A percentile compares a stretch with the other conserved stretches of the same genome.
These are phyloP conservation scores for Perccottus glenii DNA, from an alignment of 2,113 vertebrate species.

Conservation along the genomic window DNA sequence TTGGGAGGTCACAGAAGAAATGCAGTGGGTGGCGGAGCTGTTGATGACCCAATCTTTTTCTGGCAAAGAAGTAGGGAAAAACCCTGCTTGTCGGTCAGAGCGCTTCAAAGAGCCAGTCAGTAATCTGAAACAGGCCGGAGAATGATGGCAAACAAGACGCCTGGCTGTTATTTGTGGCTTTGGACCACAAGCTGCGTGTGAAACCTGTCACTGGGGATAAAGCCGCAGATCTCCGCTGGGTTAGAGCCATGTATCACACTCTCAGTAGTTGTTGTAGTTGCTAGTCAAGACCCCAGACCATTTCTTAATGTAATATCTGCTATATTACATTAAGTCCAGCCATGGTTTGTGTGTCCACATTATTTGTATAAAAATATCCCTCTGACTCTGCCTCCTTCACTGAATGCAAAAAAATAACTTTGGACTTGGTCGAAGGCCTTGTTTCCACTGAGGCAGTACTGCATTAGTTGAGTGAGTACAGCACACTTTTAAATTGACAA, in stretches of 20 bases:
- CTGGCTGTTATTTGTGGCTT: conserved; percentile 72
- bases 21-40: conserved; percentile 52
- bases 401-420: no score
- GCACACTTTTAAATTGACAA: no score
- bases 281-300: no score
- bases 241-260: conserved; percentile 44
- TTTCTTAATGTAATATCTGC: no score
- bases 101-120: conserved; percentile 67
- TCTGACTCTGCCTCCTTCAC: no score
- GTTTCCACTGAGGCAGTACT: no score
- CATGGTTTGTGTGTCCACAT: no score
- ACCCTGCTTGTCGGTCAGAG: conserved; percentile 57
- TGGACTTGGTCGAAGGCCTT: no score
- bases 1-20: conserved; percentile 54
- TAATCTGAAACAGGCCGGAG: conserved; percentile 66
- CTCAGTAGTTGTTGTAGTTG: neutral
- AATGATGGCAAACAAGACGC: conserved; percentile 61
- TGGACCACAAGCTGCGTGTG: conserved; percentile 69
- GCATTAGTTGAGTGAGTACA: no score
- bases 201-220: conserved; percentile 71
- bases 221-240: conserved; percentile 60
- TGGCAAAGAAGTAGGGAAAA: conserved; percentile 62
- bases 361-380: no score
- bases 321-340: no score
- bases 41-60: conserved; percentile 64